Percentiles rank a stretch among this genome's conserved stretches.
phyloP scores from a whole-genome alignment of 2,888 invertebrate genomes.

The Thymelicus lineola region DNA sequence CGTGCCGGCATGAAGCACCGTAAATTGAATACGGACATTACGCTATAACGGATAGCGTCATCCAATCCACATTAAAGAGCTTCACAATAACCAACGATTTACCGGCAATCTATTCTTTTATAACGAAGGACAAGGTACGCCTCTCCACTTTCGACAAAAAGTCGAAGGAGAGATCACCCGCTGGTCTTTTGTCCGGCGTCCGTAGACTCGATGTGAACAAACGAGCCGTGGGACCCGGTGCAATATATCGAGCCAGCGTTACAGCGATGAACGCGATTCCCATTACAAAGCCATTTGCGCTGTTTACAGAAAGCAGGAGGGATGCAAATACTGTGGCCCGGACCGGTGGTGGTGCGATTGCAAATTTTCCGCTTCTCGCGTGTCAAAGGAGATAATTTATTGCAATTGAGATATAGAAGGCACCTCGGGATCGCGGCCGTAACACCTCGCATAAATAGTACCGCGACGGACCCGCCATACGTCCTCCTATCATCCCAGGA shows the following conservation, averaged over 20 bases:
- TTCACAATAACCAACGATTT: constrained; percentile 80
- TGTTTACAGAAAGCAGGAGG: constrained; percentile 76
- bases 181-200: constrained; percentile 75
- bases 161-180: constrained; percentile 78
- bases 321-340: constrained; percentile 60
- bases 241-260: constrained; percentile 76
- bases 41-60: constrained; percentile 66
- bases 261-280: constrained; percentile 71
- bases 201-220: constrained; percentile 76
- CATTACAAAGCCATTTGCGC: constrained; percentile 79
- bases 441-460: constrained; percentile 75
- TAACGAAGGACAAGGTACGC: constrained; percentile 74
- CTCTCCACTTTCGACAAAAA: constrained; percentile 82
- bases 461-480: constrained; percentile 59
- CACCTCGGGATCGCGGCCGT: constrained; percentile 64
- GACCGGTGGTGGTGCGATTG: constrained; percentile 63
- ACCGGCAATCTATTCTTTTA: constrained; percentile 83
- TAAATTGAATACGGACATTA: constrained; percentile 76
- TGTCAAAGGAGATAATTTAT: constrained; percentile 80
- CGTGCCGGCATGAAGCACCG: constrained; percentile 71
- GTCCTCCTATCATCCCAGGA: constrained; percentile 66
- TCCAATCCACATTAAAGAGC: constrained; percentile 76
- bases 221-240: constrained; percentile 74
- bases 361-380: constrained; percentile 78
- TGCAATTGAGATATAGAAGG: constrained; percentile 77